Base-by-base conservation (phyloP, 2,888 invertebrate species). In the Ariolimax columbianus region DNA sequence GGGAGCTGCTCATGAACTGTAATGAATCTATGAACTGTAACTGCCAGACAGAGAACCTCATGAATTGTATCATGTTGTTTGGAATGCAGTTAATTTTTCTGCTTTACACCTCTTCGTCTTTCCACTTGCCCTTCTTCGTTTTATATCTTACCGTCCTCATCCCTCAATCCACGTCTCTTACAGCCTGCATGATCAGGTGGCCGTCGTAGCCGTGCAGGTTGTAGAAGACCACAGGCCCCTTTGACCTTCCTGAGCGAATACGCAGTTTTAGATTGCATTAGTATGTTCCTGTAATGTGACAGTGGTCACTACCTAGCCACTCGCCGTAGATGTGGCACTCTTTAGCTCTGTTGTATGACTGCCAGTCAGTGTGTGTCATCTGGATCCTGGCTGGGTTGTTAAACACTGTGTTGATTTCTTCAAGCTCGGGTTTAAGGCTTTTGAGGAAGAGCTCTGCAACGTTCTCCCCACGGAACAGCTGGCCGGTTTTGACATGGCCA, bases 1-100 rank as follows among this genome's bases (percentile, higher is more conserved):
- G 40, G 4, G 72, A 72, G 26, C 70, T 72, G 70, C 40, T 72
- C 70, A 72, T 26, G 11, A 72, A 72, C 40, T 72, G 70, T 3
- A 72, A 6, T 0, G 3, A 9, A 26, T 72, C 38, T 26, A 72
- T 72, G 14, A 72, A 72, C 26, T 40, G 4, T 6, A 72, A 26
- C 38, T 40, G 38, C 72, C 72, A 38, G 6, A 40, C 26, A 6
- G 26, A 40, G 26, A 72, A 26, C 7, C 7, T 40, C 72, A 72
- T 72, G 40, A 40, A 72, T 40, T 72, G 38, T 26, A 40, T 40
- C 72, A 40, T 72, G 40, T 72, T 72, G 38, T 40, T 40, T 4
- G 72, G 72, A 23, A 72, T 40, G 26, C 72, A 72, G 33, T 7
- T 30, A 4, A 72, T 40, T 26, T 26, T 26, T 23, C 23, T 19